Conservation (phyloP, 2,888 invertebrate genomes). For the Ariolimax columbianus region DNA sequence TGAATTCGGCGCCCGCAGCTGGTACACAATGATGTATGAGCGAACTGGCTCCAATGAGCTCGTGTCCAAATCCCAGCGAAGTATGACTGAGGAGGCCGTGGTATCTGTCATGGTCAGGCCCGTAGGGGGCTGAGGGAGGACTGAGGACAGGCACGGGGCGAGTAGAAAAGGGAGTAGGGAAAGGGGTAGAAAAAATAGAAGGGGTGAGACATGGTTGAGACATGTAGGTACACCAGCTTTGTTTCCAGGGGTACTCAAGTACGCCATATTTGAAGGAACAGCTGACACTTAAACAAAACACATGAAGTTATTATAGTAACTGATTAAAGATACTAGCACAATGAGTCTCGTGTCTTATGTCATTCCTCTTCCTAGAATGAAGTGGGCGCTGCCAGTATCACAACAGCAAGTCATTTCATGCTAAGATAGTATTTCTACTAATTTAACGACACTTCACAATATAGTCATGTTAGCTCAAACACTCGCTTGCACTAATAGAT, state of each 20-base stretch:
- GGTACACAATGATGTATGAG: conserved; percentile 97
- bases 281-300: background rate
- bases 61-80: conserved; percentile 85
- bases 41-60: conserved; percentile 85
- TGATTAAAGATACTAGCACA: background rate
- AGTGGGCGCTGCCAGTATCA: background rate
- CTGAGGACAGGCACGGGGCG: conserved; percentile 80
- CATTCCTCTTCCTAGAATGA: background rate
- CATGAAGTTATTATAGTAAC: background rate
- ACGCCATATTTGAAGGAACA: background rate
- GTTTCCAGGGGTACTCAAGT: background rate
- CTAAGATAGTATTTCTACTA: background rate
- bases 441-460: background rate
- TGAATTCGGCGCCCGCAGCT: conserved; percentile 81
- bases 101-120: conserved; percentile 94
- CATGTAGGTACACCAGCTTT: background rate
- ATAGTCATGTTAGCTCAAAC: background rate
- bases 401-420: background rate
- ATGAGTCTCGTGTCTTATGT: background rate
- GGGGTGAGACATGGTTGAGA: background rate
- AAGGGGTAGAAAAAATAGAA: conserved; percentile 20
- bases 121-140: conserved; percentile 92
- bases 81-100: conserved; percentile 93
- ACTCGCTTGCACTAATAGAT: background rate
- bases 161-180: conserved; percentile 52